Percentiles rank a stretch among this genome's conserved stretches.
These are phyloP conservation scores for Meloidogyne floridensis DNA, from an alignment of 1,140 invertebrate genomes.

Conservation along the genomic window DNA sequence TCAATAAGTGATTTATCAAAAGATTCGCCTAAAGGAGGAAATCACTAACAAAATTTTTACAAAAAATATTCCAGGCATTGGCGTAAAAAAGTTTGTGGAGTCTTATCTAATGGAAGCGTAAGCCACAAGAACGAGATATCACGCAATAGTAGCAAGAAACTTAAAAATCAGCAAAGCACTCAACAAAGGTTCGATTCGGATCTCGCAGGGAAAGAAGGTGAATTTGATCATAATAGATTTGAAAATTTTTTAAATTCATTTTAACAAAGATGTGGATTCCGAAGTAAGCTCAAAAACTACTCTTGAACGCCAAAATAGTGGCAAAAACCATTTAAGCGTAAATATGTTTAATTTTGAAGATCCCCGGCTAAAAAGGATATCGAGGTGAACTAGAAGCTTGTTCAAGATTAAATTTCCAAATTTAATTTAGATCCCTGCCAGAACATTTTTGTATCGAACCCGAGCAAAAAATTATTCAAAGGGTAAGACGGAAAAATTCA, in stretches of 20 bases:
- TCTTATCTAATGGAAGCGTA: slow-evolving; percentile 27
- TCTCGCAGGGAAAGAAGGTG: background rate
- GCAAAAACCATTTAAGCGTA: background rate
- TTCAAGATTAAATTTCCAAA: background rate
- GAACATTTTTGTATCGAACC: background rate
- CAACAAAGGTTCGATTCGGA: background rate
- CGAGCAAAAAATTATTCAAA: slow-evolving; percentile 13
- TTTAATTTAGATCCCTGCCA: slow-evolving; percentile 11
- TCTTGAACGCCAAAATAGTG: background rate
- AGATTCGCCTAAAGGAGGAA: no score
- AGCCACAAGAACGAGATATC: background rate
- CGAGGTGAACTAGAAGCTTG: background rate
- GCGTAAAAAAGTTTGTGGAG: slow-evolving; percentile 23
- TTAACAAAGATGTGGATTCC: background rate
- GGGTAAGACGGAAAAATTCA: slow-evolving; percentile 23
- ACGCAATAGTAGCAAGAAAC: background rate
- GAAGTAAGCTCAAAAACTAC: background rate
- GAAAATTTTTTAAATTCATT: background rate
- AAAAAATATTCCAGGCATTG: background rate
- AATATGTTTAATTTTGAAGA: slow-evolving; percentile 12
- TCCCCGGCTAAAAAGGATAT: background rate
- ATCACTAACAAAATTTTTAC: no score
- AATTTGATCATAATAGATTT: background rate
- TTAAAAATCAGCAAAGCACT: background rate
- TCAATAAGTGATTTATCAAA: no score